Evolutionary conservation across 2,888 invertebrate genomes (phyloP), one percentile per base, ranked within the genome.

Genomic region (Epiblema foenella): DNA sequence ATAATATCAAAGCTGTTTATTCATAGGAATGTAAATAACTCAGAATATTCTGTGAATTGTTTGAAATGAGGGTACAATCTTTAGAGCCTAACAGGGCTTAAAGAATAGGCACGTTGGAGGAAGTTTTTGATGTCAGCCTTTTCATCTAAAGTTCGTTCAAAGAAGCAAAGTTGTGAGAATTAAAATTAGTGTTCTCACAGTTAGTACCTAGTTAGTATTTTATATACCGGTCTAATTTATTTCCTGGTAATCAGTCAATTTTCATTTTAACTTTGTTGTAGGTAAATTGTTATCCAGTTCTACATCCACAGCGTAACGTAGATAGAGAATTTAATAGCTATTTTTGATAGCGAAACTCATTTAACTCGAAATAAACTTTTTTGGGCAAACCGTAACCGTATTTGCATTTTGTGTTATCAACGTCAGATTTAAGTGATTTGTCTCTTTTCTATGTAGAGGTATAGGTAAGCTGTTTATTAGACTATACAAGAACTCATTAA

Each of bases 11-110:
- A 66, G 54, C 33, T 56, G 18, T 56, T 69, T 63, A 52, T 70
- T 70, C 60, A 70, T 60, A 49, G 65, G 46, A 70, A 70, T 70
- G 51, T 65, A 60, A 65, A 70, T 70, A 66, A 60, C 20, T 70
- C 60, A 70, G 33, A 65, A 66, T 66, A 66, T 66, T 70, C 66
- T 59, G 29, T 29, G 59, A 65, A 59, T 60, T 70, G 63, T 63
- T 69, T 60, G 58, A 64, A 69, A 66, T 59, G 66, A 46, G 60
- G 49, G 49, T 54, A 37, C 17, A 10, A 20, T 59, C 20, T 62
- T 52, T n/a, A 56, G 11, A 37, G 52, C 5, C 59, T 54, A 51
- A 60, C 52, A 39, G 60, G 49, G 60, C 52, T 46, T 59, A 18
- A n/a, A 29, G 51, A 52, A 24, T n/a, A 52, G 58, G n/a, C 62